Conservation (phyloP, 2,888 invertebrate species). For the Habrosyne pyritoides region DNA sequence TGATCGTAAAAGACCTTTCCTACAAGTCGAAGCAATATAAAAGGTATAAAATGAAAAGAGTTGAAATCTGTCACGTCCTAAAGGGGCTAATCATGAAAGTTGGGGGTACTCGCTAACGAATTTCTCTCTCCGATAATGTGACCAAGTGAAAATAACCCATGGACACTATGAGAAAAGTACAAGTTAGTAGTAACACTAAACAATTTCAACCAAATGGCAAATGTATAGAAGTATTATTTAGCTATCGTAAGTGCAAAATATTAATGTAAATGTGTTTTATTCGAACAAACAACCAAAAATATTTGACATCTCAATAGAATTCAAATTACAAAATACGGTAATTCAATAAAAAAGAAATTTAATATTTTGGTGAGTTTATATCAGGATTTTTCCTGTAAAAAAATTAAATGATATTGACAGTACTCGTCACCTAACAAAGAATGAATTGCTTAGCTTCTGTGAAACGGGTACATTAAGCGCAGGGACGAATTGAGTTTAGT, state of each 20-base stretch:
- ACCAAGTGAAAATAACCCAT: too few species aligned
- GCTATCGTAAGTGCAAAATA: too few species aligned
- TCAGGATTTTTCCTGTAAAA: not conserved
- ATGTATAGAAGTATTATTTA: too few species aligned
- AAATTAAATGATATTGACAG: conserved; percentile 15
- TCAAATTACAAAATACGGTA: not conserved
- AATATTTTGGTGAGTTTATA: not conserved
- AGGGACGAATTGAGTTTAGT: conserved; percentile 15
- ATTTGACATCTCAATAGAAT: not conserved
- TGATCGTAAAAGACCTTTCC: conserved; percentile 14
- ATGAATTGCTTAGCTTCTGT: conserved; percentile 23
- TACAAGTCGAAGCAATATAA: conserved; percentile 12
- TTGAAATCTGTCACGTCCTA: conserved; percentile 30
- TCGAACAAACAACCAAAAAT: too few species aligned
- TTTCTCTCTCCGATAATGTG: conserved; percentile 3
- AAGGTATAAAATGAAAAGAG: conserved; percentile 26
- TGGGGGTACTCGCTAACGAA: conserved; percentile 13
- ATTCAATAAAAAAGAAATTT: too few species aligned
- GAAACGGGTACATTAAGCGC: conserved; percentile 14
- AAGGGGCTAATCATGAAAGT: conserved; percentile 30
- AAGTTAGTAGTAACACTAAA: too few species aligned
- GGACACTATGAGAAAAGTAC: too few species aligned
- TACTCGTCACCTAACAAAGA: conserved; percentile 24
- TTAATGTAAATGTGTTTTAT: too few species aligned
- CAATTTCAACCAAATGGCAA: too few species aligned